Base-by-base conservation (phyloP, 53 echinoderm and acorn worm genomes). In the Echinarachnius parma region DNA sequence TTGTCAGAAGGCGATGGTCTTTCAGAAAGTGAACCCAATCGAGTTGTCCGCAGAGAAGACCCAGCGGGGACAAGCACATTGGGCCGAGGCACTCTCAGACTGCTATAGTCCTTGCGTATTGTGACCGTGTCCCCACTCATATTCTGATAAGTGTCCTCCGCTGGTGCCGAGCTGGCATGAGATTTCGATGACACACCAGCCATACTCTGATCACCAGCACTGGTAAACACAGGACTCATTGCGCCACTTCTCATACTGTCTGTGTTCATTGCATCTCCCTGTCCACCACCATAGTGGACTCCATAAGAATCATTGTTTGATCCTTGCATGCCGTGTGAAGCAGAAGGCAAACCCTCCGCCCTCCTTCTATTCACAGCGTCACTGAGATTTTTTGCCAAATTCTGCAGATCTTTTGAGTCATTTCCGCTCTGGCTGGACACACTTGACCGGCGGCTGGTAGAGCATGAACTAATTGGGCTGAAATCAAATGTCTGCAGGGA, bases 371-470 rank as follows among this genome's bases (percentile, higher is more conserved):
- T 83, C 16, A 76, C 76, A 19, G 83, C 83, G 29, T 83, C 83
- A 50, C 77, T 77, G 36, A 83, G 68, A 56, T 72, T 72, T 5
- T 72, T 72, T 14, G 74, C 74, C n/a, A 84, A 33, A 78, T 72
- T 84, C 46, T 77, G 70, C 31, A 78, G 64, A 62, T 84, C 84
- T 46, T 78, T 87, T 59, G 78, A 82, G 62, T 87, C 87, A 74
- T 82, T 61, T 27, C 82, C 82, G 66, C 86, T 90, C 61, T 85
- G 76, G 54, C 94, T 94, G n/a, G 94, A 94, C 44, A 94, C 75
- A 77, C 94, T 94, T 50, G 94, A 94, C 49, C 94, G 81, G 21
- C 94, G 78, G 69, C 94, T 94, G 11, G 94, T 86, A 19, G 90
- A 85, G 33, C 86, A 79, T 18, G 94, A 94, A 76, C 87, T 94